These are phyloP conservation scores for Isurus oxyrinchus DNA, from an alignment of 2,113 vertebrate species.

Conservation along the genomic window DNA sequence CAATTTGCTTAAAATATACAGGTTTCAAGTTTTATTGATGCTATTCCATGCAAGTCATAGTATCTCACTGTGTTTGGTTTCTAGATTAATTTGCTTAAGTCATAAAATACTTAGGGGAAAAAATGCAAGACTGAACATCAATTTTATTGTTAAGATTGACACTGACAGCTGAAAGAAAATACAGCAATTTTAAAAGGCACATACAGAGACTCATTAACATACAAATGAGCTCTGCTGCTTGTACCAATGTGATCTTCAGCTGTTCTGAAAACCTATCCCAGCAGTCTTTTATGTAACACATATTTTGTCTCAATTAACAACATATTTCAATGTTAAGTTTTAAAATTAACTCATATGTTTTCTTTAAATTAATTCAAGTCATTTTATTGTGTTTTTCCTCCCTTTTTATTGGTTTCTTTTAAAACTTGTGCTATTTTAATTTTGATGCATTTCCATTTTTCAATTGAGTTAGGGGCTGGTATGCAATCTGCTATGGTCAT, in stretches of 20 bases:
- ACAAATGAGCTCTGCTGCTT: constrained; percentile 18
- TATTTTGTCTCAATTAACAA: not conserved
- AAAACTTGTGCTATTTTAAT: not conserved
- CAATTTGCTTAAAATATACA: not conserved
- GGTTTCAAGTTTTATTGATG: not conserved
- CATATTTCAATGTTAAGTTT: not conserved
- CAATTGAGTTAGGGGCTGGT: not conserved
- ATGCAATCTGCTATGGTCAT: not conserved
- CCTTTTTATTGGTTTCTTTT: not conserved
- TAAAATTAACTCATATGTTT: not conserved
- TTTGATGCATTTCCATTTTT: not conserved
- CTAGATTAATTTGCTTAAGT: not conserved
- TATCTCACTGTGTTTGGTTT: constrained; percentile 3
- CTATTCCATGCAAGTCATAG: not conserved
- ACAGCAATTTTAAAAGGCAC: not conserved
- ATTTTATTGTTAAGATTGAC: constrained; percentile 16
- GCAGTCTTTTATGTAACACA: not conserved
- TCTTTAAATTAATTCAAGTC: not conserved
- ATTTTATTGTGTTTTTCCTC: not conserved
- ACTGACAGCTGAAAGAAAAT: constrained; percentile 8
- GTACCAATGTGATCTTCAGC: not conserved
- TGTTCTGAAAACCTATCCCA: not conserved
- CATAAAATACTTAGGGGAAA: not conserved
- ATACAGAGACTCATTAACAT: not conserved
- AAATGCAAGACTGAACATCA: constrained; percentile 1